Percentiles rank a stretch among this genome's conserved stretches.
Conservation (phyloP, 2,113 vertebrate genomes). For the Gavia stellata region DNA sequence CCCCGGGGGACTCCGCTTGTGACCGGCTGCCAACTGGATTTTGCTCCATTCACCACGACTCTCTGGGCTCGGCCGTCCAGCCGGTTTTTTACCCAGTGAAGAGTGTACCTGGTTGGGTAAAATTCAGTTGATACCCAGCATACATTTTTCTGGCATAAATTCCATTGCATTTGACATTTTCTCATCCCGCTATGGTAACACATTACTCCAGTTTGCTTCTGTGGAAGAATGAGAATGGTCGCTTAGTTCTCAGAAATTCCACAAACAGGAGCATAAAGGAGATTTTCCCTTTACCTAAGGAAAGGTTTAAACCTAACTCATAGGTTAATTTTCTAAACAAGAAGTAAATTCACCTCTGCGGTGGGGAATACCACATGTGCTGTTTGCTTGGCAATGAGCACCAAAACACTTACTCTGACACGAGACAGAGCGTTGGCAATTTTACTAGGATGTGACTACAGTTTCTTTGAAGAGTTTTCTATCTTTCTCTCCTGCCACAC, state of each 20-base stretch:
- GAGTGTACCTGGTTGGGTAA: not conserved
- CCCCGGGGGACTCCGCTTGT: too few relatives aligned
- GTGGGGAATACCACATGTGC: not conserved
- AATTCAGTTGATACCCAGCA: not conserved
- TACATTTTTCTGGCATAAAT: not conserved
- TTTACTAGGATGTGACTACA: not conserved
- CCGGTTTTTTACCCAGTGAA: too few relatives aligned
- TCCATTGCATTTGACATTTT: not conserved
- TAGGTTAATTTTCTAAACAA: not conserved
- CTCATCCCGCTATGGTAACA: not conserved
- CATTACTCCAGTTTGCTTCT: not conserved
- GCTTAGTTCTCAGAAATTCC: not conserved
- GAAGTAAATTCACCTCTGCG: not conserved
- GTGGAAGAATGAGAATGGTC: not conserved
- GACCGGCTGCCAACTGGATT: too few relatives aligned
- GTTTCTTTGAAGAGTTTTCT: not conserved
- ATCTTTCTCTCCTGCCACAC: not conserved
- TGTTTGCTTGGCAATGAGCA: not conserved
- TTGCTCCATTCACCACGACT: too few relatives aligned
- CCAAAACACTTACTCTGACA: not conserved
- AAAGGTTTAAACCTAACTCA: not conserved
- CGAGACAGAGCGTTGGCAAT: not conserved
- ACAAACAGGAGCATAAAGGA: not conserved
- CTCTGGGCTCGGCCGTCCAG: too few relatives aligned
- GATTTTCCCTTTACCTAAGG: not conserved